Base-by-base conservation (phyloP, 2,113 vertebrate species). In the Sterrhoptilus dennistouni region DNA sequence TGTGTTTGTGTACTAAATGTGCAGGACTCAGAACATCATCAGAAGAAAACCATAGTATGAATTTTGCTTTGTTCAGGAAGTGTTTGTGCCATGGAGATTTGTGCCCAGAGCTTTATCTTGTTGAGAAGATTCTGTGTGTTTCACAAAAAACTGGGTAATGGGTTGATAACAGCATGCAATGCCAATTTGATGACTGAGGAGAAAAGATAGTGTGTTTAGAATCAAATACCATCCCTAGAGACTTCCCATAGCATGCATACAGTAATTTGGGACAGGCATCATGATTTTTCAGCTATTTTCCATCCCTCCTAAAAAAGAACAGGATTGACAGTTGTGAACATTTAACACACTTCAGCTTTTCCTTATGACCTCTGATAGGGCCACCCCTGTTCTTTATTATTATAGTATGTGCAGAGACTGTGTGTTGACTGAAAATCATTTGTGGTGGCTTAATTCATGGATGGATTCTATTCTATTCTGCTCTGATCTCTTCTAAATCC, bases 331-430 rank as follows among this genome's bases (percentile, higher is more conserved):
- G 44, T 76, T 25, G 72, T 68, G 68, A 94, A 64, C 25, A 66
- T 64, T 81, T 88, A 89, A 66, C 35, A 91, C 60, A 50, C 24
- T 57, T 70, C 28, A 72, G 1, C 25, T 66, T 64, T 90, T 93
- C 28, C 76, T 56, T 63, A 86, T 31, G 80, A 94, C 64, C 90
- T 81, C 64, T 87, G 75, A 45, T 81, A 81, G 0, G 2, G 75
- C 40, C n/a, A 29, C 42, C 33, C 20, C 40, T 35, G 22, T 71
- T 92, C 87, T 92, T 94, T 85, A 94, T 91, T 96, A 94, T 77
- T 94, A 57, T 94, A 45, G 53, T 13, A 65, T 28, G 44, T 76
- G 56, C 40, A 78, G 20, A 88, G 71, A 61, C 68, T 5, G 2
- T 17, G 65, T 33, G 38, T 6, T 85, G 77, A 66, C 77, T 91